These are phyloP conservation scores for Phthorimaea operculella DNA, from an alignment of 1,140 invertebrate species.

Conservation along the genomic window DNA sequence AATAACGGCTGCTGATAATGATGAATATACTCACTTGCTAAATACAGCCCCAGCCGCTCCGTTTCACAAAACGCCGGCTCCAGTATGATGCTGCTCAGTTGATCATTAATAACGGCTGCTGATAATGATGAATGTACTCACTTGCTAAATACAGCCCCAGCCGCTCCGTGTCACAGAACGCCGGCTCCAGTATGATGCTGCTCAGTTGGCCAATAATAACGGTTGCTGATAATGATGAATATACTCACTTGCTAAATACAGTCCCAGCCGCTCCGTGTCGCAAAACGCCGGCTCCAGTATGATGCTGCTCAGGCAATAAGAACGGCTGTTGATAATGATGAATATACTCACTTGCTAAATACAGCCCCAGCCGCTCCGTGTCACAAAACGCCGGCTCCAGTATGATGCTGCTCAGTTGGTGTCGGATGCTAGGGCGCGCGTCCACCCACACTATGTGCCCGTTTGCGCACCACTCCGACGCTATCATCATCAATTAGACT, in stretches of 20 bases:
- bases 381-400: slow-evolving; percentile 37
- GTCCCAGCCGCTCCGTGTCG: no score
- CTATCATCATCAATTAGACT: slow-evolving; percentile 52
- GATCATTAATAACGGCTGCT: no score
- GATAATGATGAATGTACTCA: no score
- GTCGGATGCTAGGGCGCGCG: slow-evolving; percentile 24
- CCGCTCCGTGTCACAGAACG: slow-evolving; percentile 33
- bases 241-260: no score
- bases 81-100: slow-evolving; percentile 29
- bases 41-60: slow-evolving; percentile 22
- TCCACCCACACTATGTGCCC: slow-evolving; percentile 44
- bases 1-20: not conserved
- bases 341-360: slow-evolving; percentile 32
- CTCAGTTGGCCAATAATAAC: no score
- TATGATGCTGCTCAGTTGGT: slow-evolving; percentile 33
- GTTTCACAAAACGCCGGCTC: slow-evolving; percentile 37
- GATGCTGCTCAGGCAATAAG: no score
- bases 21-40: slow-evolving; percentile 29
- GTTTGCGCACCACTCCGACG: slow-evolving; percentile 35
- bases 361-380: slow-evolving; percentile 21
- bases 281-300: no score
- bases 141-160: slow-evolving; percentile 23
- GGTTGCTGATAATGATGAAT: no score
- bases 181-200: no score
- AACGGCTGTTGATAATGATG: not conserved